Evolutionary conservation across 2,113 vertebrate species (phyloP).

Genomic region (Azemiops feae): DNA sequence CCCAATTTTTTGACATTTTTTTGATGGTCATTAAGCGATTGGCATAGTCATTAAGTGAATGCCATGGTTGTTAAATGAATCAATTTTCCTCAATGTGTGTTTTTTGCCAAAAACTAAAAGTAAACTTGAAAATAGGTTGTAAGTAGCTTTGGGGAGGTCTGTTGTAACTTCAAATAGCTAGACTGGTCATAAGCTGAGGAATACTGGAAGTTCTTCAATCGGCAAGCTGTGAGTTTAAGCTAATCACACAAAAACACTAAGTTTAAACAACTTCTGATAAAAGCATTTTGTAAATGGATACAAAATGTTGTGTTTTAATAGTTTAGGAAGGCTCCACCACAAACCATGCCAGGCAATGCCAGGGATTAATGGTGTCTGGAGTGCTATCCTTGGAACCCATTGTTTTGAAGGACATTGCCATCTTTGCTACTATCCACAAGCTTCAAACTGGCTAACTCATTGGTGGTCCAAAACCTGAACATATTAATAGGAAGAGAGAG

Average conservation of each 20-base stretch:
- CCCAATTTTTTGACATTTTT: not conserved
- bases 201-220: not conserved
- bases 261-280: slow-evolving; percentile 1
- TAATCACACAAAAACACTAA: not conserved
- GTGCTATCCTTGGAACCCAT: slow-evolving; percentile 1
- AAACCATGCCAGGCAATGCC: not conserved
- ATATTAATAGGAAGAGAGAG: accelerated
- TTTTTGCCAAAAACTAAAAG: not conserved
- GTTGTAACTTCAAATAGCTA: not conserved
- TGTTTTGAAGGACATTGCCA: not conserved
- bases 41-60: not conserved
- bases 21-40: not conserved
- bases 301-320: not conserved
- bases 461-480: slow-evolving; percentile 9
- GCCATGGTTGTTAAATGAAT: not conserved
- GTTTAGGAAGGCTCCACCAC: not conserved
- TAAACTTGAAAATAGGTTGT: not conserved
- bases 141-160: not conserved
- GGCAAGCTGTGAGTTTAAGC: not conserved
- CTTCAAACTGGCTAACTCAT: slow-evolving; percentile 13
- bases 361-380: not conserved
- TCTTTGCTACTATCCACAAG: not conserved
- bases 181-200: not conserved
- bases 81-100: not conserved
- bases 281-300: not conserved